Base-by-base conservation (phyloP, 2,888 invertebrate species). In the Leucophenga montana region DNA sequence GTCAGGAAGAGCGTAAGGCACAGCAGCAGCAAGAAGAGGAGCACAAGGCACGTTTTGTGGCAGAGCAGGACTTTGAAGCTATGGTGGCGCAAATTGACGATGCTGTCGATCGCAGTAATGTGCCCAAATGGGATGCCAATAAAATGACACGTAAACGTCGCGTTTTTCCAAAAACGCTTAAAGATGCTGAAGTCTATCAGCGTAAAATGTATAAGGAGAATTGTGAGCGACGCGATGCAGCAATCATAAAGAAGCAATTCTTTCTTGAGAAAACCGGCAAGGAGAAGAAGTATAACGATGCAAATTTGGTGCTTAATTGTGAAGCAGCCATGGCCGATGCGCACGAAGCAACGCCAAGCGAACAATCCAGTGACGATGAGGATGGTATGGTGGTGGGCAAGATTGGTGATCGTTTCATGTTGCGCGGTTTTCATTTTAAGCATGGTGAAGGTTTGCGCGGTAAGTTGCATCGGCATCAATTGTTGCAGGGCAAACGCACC, bases 401-500 rank as follows among this genome's bases (percentile, higher is more conserved):
- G 48, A 73, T 75, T 1, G 80, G 78, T 0, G 82, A 82, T 16
- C 78, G 80, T 8, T 87, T 85, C 59, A 80, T 81, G 64, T 71
- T 89, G n/a, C 84, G 89, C 0, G 88, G 88, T 3, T 87, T 86
- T 59, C 87, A 86, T 31, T 88, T 82, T 66, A 86, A 86, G 72
- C 73, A 87, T 3, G 85, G 83, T 27, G 75, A 83, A 0, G 84
- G 85, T 1, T 61, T 88, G 20, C 82, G 88, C 0, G 88, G 88
- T 0, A 87, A 87, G 69, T 68, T 81, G 5, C 80, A 85, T 65
- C 80, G 79, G 20, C 78, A 75, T 20, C 81, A 85, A 44, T 78
- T 77, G 16, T 71, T 75, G 68, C 73, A 78, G 14, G 81, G 78
- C 0, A 78, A 79, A 13, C 83, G 82, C 1, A 82, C 83, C 1